Evolutionary conservation across 2,888 invertebrate genomes (phyloP).

Genomic region (Aspidiotus destructor): DNA sequence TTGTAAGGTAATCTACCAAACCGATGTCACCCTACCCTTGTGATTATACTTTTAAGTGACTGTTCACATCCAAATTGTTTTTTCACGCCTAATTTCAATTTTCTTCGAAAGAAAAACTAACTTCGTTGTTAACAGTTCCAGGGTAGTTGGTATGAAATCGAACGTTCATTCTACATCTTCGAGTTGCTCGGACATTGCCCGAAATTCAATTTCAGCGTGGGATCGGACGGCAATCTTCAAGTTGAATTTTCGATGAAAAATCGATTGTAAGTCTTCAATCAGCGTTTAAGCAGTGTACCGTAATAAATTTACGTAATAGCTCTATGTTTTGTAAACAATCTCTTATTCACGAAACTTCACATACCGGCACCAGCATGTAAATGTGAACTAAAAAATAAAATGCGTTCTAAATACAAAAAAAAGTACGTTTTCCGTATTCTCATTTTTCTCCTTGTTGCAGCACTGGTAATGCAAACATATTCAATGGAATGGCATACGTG

Average conservation of each 20-base stretch:
- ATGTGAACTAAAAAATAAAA: not conserved
- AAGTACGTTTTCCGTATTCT: too few species aligned
- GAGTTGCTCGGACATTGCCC: slow-evolving; percentile 63
- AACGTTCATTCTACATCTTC: slow-evolving; percentile 63
- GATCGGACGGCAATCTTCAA: slow-evolving; percentile 48
- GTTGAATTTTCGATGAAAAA: slow-evolving; percentile 56
- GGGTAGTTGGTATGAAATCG: slow-evolving; percentile 65
- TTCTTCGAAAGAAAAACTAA: too few species aligned
- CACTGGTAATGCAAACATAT: slow-evolving; percentile 52
- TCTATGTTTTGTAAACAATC: too few species aligned
- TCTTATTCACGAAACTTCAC: not conserved
- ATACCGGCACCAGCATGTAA: not conserved
- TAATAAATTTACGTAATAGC: too few species aligned
- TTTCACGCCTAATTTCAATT: too few species aligned
- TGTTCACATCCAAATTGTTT: too few species aligned
- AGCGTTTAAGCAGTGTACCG: not conserved
- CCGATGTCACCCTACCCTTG: too few species aligned
- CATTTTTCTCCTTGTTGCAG: slow-evolving; percentile 42
- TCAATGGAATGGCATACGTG: slow-evolving; percentile 55
- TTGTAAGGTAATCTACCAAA: too few species aligned
- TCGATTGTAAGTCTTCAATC: slow-evolving; percentile 49
- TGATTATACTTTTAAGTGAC: too few species aligned
- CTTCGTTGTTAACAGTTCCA: slow-evolving; percentile 48
- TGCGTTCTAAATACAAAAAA: too few species aligned
- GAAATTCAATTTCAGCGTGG: slow-evolving; percentile 51